Evolutionary conservation across 2,113 vertebrate genomes (phyloP).

Genomic region (Geothlypis trichas): DNA sequence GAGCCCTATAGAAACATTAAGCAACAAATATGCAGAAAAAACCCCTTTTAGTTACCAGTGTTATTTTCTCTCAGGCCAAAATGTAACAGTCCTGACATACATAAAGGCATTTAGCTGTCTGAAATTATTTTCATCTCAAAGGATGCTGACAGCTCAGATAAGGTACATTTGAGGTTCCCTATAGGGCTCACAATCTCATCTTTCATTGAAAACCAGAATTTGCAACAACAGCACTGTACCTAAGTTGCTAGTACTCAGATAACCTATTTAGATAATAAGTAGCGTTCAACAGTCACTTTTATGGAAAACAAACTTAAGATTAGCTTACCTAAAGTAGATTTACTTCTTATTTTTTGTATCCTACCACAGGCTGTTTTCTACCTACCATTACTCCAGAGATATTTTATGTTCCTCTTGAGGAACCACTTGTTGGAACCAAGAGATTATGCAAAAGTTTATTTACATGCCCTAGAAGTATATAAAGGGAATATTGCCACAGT

Average conservation of each 20-base stretch:
- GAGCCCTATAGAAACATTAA: neutral
- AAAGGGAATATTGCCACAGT: neutral
- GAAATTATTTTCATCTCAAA: neutral
- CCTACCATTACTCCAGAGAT: neutral
- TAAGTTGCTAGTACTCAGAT: neutral
- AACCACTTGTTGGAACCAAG: neutral
- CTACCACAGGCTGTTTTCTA: accelerated
- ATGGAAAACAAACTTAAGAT: neutral
- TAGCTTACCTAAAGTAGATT: neutral
- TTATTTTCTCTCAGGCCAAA: neutral
- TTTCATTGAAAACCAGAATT: neutral
- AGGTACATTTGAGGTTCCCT: neutral
- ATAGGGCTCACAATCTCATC: neutral
- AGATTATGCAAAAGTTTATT: neutral
- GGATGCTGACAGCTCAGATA: neutral
- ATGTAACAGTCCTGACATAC: neutral
- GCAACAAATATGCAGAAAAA: neutral
- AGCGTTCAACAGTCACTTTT: neutral
- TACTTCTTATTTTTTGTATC: neutral
- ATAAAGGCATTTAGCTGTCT: neutral
- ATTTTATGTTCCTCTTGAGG: neutral
- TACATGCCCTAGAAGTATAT: neutral
- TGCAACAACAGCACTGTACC: neutral
- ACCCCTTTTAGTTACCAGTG: neutral
- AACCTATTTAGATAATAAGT: neutral